Base-by-base conservation (phyloP, 2,797 vertebrate genomes). In the Ammospiza maritima region DNA sequence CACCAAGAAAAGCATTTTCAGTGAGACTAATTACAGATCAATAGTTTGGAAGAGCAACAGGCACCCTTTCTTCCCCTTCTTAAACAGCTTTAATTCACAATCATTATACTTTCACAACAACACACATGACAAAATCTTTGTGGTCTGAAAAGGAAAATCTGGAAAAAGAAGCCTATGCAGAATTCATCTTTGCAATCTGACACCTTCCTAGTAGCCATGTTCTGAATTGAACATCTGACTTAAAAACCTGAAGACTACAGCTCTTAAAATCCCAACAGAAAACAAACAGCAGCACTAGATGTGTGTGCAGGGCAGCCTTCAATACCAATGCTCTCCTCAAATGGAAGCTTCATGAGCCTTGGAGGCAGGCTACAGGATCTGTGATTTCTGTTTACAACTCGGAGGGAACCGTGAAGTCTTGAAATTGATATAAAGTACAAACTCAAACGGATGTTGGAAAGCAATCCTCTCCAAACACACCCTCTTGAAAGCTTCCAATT, bases 401-500 rank as follows among this genome's bases (percentile, higher is more conserved):
- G 12, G 48, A 95, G 75, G 11, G 17, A 87, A 74, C 32, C 26
- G n/a, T 38, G 4, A 88, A 88, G 54, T 34, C 34, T 67, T 34
- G 6, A 71, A 85, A 89, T 1, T 19, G 38, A 29, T 53, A 57
- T 2, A 48, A 62, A 91, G 11, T 53, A 74, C 5, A 2, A 91
- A 90, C 19, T 36, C 23, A 38, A 85, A 58, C 0, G 0, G 47
- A 87, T 82, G 57, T 26, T 66, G 40, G 48, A 70, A 93, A 66
- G 44, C 10, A 87, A 34, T 14, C 8, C 44, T 53, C 88, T 71
- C 65, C 50, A 82, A 77, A 42, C 42, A 17, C 4, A 36, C 3
- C 18, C 53, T 81, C 75, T 67, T 79, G 29, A 90, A 90, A 92
- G 23, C 25, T 74, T 77, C 72, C 18, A 71, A 67, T 54, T 92